These are phyloP conservation scores for Parotia lawesii DNA, from an alignment of 2,113 vertebrate genomes.

Conservation along the genomic window DNA sequence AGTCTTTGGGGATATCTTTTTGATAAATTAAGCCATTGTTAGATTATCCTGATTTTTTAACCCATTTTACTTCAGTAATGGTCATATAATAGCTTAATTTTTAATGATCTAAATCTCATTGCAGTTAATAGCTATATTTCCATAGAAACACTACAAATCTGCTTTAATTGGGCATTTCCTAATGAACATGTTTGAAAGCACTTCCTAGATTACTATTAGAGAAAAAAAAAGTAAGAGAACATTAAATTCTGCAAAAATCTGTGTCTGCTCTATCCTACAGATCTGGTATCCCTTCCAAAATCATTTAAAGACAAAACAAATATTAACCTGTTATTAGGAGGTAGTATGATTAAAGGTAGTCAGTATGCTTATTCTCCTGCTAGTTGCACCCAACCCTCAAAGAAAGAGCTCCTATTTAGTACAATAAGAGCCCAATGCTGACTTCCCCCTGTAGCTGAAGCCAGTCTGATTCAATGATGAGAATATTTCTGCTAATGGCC, in stretches of 20 bases:
- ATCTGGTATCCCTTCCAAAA: neutral
- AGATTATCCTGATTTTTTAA: slow-evolving; percentile 2
- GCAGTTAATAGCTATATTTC: slow-evolving; percentile 43
- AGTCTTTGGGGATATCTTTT: neutral
- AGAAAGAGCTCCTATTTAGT: neutral
- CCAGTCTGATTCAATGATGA: slow-evolving; percentile 68
- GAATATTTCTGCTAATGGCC: slow-evolving; percentile 70
- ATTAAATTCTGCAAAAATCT: slow-evolving; percentile 36
- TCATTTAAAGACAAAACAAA: slow-evolving; percentile 17
- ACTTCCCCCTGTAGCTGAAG: slow-evolving; percentile 51
- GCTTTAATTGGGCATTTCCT: slow-evolving; percentile 29
- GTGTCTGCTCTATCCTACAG: slow-evolving; percentile 1
- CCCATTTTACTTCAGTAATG: slow-evolving; percentile 10
- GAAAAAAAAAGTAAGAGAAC: neutral
- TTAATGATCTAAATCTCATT: slow-evolving; percentile 40
- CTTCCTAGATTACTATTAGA: slow-evolving; percentile 24
- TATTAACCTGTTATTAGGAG: neutral
- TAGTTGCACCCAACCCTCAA: neutral
- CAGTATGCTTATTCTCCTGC: slow-evolving; percentile 1
- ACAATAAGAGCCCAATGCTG: slow-evolving; percentile 37
- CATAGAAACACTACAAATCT: slow-evolving; percentile 48
- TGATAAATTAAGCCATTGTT: slow-evolving; percentile 9
- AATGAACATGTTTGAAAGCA: slow-evolving; percentile 50
- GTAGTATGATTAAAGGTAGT: slow-evolving; percentile 5
- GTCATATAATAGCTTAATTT: slow-evolving; percentile 8